Conservation (phyloP, 2,888 invertebrate genomes). For the Gandaritis pyraliata region DNA sequence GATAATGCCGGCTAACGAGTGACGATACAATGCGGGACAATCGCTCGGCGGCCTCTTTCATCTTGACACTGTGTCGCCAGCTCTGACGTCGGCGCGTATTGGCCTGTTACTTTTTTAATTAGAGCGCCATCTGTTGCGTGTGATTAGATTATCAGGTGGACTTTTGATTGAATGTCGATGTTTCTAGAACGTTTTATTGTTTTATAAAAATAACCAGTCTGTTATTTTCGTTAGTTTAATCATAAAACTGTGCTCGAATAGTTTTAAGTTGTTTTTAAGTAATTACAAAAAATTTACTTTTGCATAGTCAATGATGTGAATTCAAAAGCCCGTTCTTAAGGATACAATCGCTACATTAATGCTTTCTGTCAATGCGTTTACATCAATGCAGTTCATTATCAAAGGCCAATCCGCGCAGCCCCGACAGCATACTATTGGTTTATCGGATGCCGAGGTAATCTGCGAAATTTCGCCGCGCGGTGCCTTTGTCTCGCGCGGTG, state of each 20-base stretch:
- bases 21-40: slow-evolving; percentile 83
- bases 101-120: slow-evolving; percentile 41
- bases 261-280: too few relatives aligned
- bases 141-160: slow-evolving; percentile 37
- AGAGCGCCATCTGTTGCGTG: slow-evolving; percentile 39
- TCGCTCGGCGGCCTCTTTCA: slow-evolving; percentile 79
- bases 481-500: slow-evolving; percentile 64
- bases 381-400: slow-evolving; percentile 21
- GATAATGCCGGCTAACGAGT: slow-evolving; percentile 82
- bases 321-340: too few relatives aligned
- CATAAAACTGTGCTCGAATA: not conserved
- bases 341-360: not conserved
- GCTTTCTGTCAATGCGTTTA: not conserved
- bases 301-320: too few relatives aligned
- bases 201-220: not conserved
- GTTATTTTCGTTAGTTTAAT: not conserved
- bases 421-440: slow-evolving; percentile 74
- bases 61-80: slow-evolving; percentile 80
- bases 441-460: slow-evolving; percentile 80
- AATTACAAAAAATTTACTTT: too few relatives aligned
- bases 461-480: slow-evolving; percentile 75
- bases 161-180: slow-evolving; percentile 26
- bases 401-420: slow-evolving; percentile 54
- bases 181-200: slow-evolving; percentile 5
- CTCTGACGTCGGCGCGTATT: slow-evolving; percentile 56